Base-by-base conservation (phyloP, 2,888 invertebrate species). In the Xylocampa areola region DNA sequence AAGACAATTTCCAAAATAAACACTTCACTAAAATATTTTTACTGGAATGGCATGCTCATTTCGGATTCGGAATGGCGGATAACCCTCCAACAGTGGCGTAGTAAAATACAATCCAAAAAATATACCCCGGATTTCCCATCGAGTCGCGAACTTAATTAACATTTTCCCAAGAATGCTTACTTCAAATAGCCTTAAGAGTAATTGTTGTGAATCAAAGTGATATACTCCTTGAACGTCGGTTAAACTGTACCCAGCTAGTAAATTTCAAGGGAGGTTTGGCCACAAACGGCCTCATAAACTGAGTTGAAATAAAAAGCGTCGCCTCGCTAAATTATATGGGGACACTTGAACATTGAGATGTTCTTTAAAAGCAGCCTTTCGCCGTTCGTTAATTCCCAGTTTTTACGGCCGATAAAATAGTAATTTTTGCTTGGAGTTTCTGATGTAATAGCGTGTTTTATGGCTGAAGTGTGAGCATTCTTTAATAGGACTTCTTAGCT, bases 251-350 rank as follows among this genome's bases (percentile, higher is more conserved):
- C 73, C 49, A 60, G 76, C 71, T 77, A 63, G 81, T 86, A 85
- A 87, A 88, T 89, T 83, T 79, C 63, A 76, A 79, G 82, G 81
- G 78, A 79, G 79, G 70, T 70, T 69, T 62, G 64, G 63, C 79
- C 81, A 71, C 84, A 78, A 87, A 85, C 79, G 80, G 78, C 76
- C 80, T 82, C 86, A 77, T 89, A 90, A 89, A 89, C 68, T 71
- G 65, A 70, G 72, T 77, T 73, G 76, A 82, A 87, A 87, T 85
- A 87, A 88, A 88, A 85, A 83, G 30, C 79, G 77, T 73, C 80
- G 80, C 84, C 80, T 68, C 62, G 73, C 76, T 83, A 80, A 85
- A 87, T 87, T 85, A 85, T 83, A 72, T 80, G 57, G 75, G 69
- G 79, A 81, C 53, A 76, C 79, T 80, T 76, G 74, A 81, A 72